Percentiles rank a stretch among this genome's conserved stretches.
These are phyloP conservation scores for Pegea sp. DNA, from an alignment of 23 tunicate species.

Conservation along the genomic window DNA sequence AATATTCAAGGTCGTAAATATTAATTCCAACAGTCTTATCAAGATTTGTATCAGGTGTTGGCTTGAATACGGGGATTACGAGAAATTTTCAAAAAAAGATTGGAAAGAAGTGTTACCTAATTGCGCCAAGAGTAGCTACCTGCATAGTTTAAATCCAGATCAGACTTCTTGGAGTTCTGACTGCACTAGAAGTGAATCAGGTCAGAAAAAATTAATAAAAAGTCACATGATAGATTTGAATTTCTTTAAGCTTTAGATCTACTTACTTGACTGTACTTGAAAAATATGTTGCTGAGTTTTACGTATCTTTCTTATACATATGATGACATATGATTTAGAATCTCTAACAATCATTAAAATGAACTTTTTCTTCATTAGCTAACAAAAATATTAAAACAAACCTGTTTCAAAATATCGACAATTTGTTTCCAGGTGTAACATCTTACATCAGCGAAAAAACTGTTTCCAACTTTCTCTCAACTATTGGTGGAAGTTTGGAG, in stretches of 20 bases:
- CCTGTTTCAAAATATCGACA: not conserved
- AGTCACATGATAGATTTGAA: too few relatives aligned
- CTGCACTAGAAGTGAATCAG: constrained; percentile 1
- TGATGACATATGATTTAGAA: too few relatives aligned
- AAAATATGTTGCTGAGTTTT: too few relatives aligned
- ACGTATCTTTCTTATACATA: too few relatives aligned
- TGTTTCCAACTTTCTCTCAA: constrained; percentile 2
- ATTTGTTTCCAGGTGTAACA: constrained; percentile 1
- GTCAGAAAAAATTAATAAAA: constrained; percentile 1
- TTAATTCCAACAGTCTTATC: not conserved
- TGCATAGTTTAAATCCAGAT: constrained; percentile 15
- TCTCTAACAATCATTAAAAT: too few relatives aligned
- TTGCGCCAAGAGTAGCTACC: constrained; percentile 17
- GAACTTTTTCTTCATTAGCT: too few relatives aligned
- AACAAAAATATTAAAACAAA: too few relatives aligned
- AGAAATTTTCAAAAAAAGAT: constrained; percentile 5
- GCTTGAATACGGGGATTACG: constrained; percentile 19
- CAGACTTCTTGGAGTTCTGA: constrained; percentile 2
- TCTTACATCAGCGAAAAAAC: constrained; percentile 10
- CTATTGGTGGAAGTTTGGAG: constrained; percentile 27
- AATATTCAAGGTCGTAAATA: constrained; percentile 24
- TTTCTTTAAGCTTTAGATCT: too few relatives aligned
- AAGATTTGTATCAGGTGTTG: constrained; percentile 21
- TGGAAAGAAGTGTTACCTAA: constrained; percentile 16
- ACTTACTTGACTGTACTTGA: too few relatives aligned